These are phyloP conservation scores for Melitaea athalia DNA, from an alignment of 2,888 invertebrate genomes.

Conservation along the genomic window DNA sequence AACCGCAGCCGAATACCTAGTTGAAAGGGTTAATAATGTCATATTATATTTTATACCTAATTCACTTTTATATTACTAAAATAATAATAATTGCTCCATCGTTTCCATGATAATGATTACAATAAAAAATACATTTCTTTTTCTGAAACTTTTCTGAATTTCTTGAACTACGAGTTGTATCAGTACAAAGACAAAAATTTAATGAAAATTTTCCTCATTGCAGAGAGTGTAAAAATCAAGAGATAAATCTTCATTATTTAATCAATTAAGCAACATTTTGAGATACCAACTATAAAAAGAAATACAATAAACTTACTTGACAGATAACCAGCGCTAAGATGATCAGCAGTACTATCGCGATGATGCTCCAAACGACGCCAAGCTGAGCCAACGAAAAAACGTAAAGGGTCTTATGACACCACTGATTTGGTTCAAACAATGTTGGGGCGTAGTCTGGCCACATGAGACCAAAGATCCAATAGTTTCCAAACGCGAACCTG, in stretches of 20 bases:
- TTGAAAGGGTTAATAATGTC: background rate
- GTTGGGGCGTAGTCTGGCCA: conserved; percentile 89
- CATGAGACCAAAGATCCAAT: conserved; percentile 89
- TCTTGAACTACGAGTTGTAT: too few species aligned
- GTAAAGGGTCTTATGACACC: conserved; percentile 90
- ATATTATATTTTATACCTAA: background rate
- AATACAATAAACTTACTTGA: conserved; percentile 69
- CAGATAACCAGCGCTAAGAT: conserved; percentile 84
- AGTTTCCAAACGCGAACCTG: conserved; percentile 88
- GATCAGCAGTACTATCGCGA: conserved; percentile 81
- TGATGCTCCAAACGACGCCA: conserved; percentile 85
- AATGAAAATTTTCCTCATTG: too few species aligned
- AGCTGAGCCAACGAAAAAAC: conserved; percentile 89
- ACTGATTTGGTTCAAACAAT: conserved; percentile 88
- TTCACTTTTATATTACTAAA: background rate
- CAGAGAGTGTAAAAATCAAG: too few species aligned
- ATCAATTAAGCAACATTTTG: background rate
- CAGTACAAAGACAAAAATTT: too few species aligned
- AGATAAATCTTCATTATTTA: background rate
- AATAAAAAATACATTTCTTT: too few species aligned
- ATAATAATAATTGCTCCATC: background rate
- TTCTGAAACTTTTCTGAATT: too few species aligned
- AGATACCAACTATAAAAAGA: conserved; percentile 2
- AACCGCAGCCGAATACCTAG: conserved; percentile 87
- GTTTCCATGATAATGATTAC: background rate